Base-by-base conservation (phyloP, 2,113 vertebrate genomes). In the Crypturellus undulatus region DNA sequence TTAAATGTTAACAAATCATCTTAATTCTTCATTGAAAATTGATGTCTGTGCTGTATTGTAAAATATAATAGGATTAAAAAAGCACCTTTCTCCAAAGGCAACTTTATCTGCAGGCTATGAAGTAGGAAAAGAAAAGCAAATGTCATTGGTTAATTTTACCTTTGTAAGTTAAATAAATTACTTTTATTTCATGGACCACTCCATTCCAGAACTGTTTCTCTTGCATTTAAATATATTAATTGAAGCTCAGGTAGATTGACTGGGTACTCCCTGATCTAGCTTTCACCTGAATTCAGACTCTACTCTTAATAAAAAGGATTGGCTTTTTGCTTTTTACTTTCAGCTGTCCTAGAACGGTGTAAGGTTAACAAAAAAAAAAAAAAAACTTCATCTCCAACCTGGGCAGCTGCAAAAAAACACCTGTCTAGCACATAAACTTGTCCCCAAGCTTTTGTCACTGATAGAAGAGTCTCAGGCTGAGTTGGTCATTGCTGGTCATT, bases 151-250 rank as follows among this genome's bases (percentile, higher is more conserved):
- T 97, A 97, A 98, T 98, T 99, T 98, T 98, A 98, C 95, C 98
- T 98, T 99, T 99, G 97, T 98, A 98, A 98, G 97, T 98, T 98
- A 97, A 98, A 98, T 99, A 98, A 99, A 98, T 98, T 98, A 95
- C 98, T 98, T 98, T 98, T 97, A 96, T 97, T 97, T 97, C 97
- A 96, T 79, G 95, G 84, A 96, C 92, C 77, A 71, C 30, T 38
- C 58, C 25, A 62, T 70, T 79, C 71, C 72, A 81, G 83, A 92
- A 76, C 52, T 86, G 51, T 86, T 91, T 49, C 34, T 71, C 8
- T 94, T 94, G 10, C 56, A 72, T 90, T 89, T 83, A 67, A 85
- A 67, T 21, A 62, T 71, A 43, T 73, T 86, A 68, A 78, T 45
- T 85, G 43, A 88, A 80, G 30, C 34, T 71, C 32, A 26, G 38